These are phyloP conservation scores for Cenopis cana DNA, from an alignment of 2,888 invertebrate species.

Conservation along the genomic window DNA sequence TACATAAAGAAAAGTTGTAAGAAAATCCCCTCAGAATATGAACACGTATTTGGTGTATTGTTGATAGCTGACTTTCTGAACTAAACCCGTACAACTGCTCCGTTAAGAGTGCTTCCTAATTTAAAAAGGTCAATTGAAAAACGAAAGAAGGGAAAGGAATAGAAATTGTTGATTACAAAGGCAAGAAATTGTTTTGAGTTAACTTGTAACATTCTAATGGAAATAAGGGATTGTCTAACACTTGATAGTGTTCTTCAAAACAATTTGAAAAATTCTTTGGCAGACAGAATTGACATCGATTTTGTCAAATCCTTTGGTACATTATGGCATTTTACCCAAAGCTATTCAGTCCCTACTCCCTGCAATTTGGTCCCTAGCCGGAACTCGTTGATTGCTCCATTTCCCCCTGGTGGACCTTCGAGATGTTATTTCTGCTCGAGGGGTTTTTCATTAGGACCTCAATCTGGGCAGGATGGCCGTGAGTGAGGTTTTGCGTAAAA, in stretches of 20 bases:
- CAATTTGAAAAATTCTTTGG: neutral
- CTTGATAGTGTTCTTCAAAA: neutral
- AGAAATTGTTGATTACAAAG: neutral
- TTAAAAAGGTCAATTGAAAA: neutral
- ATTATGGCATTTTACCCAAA: neutral
- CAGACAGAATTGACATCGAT: constrained; percentile 2
- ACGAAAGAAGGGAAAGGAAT: neutral
- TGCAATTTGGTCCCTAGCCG: constrained; percentile 20
- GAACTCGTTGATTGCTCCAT: constrained; percentile 27
- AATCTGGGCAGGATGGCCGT: constrained; percentile 13
- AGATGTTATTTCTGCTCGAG: constrained; percentile 19
- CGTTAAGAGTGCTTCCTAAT: neutral
- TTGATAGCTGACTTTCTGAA: neutral
- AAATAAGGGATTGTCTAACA: neutral
- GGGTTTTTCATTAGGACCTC: constrained; percentile 14
- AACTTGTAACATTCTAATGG: neutral
- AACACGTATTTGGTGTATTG: neutral
- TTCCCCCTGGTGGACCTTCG: constrained; percentile 18
- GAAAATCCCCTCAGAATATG: neutral
- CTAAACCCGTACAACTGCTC: neutral
- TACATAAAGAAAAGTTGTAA: neutral
- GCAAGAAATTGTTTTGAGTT: neutral
- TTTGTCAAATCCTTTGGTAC: constrained; percentile 4
- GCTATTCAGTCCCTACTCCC: constrained; percentile 22
- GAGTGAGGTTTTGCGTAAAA: neutral